Percentiles rank a stretch among this genome's conserved stretches.
These are phyloP conservation scores for Austrolebias charrua DNA, from an alignment of 2,797 vertebrate genomes.

Conservation along the genomic window DNA sequence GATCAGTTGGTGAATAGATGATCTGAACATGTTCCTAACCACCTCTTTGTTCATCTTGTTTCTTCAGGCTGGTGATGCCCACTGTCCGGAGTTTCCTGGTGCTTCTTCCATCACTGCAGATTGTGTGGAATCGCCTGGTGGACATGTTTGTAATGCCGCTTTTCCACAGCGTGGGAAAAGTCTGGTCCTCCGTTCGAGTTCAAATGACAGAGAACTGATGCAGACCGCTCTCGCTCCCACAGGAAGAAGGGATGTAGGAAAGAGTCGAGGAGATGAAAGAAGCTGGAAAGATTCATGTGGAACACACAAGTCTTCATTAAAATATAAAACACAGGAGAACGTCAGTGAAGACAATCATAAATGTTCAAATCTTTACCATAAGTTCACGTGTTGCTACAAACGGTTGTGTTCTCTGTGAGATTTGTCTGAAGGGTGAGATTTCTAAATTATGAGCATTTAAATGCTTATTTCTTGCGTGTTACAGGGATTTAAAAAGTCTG, in stretches of 20 bases:
- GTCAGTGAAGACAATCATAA: neutral
- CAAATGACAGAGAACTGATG: conserved; percentile 76
- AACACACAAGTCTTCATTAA: conserved; percentile 27
- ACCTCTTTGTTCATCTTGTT: neutral
- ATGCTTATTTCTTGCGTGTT: neutral
- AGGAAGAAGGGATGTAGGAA: neutral
- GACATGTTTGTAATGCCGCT: conserved; percentile 82
- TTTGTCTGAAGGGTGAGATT: too few relatives aligned
- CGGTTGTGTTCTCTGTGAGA: neutral
- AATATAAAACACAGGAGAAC: neutral
- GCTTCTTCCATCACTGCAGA: conserved; percentile 83
- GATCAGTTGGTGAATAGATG: too few relatives aligned
- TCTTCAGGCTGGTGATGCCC: conserved; percentile 88
- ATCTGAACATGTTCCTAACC: neutral
- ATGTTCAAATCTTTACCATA: too few relatives aligned
- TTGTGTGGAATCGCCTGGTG: conserved; percentile 86
- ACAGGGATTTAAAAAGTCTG: too few relatives aligned
- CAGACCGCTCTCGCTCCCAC: neutral
- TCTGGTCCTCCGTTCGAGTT: conserved; percentile 81
- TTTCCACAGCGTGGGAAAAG: conserved; percentile 82
- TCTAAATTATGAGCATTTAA: neutral
- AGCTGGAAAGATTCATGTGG: neutral
- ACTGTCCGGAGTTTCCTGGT: conserved; percentile 85
- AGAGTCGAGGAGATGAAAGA: neutral
- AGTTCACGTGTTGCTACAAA: neutral